Evolutionary conservation across 2,113 vertebrate species (phyloP).

Genomic region (Macrotis lagotis): DNA sequence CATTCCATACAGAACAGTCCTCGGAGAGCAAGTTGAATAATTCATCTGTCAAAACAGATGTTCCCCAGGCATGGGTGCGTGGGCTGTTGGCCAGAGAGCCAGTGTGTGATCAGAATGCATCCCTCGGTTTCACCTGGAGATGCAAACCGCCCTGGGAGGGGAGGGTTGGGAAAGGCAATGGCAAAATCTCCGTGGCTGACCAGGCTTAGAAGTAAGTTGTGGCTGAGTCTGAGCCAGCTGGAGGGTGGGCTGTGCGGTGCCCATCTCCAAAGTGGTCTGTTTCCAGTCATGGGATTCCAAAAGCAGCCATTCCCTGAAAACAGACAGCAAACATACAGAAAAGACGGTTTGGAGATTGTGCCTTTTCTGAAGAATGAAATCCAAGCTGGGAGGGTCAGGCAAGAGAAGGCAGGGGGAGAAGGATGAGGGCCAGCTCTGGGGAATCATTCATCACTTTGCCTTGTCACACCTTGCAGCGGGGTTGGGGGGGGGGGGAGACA

Average conservation of each 20-base stretch:
- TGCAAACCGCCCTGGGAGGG: not conserved
- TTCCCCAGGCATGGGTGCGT: not conserved
- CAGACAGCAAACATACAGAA: not conserved
- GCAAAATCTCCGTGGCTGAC: not conserved
- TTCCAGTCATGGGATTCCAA: not conserved
- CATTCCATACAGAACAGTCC: not conserved
- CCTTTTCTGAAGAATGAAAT: not conserved
- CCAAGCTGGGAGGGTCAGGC: not conserved
- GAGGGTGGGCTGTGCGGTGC: not conserved
- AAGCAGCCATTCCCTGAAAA: not conserved
- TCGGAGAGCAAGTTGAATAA: not conserved
- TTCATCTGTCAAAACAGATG: slow-evolving; percentile 36
- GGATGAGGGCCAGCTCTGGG: not conserved
- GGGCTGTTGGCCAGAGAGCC: not conserved
- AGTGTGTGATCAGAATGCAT: not conserved
- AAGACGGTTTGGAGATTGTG: not conserved
- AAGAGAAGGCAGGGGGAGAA: not conserved
- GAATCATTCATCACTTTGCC: not conserved
- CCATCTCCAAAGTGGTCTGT: not conserved
- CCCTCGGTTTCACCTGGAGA: not conserved
- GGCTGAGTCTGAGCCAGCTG: not conserved
- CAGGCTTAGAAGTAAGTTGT: not conserved
- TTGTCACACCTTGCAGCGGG: not conserved
- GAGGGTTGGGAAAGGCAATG: not conserved
- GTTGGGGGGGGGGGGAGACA: not conserved